Percentiles rank a stretch among this genome's conserved stretches.
Evolutionary conservation across 2,888 invertebrate species (phyloP).

Genomic region (Xestobium rufovillosum): DNA sequence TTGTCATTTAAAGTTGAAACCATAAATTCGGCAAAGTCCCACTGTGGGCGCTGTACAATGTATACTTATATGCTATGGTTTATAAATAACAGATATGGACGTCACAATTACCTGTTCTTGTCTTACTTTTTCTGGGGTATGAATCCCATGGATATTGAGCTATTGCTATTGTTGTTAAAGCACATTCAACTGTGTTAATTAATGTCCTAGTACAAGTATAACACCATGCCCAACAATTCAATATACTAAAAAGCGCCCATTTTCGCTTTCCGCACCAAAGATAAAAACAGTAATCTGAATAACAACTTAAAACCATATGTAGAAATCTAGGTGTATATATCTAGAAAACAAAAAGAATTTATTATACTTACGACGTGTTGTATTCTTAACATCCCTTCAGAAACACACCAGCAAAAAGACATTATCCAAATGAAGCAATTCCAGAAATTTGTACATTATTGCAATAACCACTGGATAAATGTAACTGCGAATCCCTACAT

Average conservation of each 20-base stretch:
- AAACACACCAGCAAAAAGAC: slow-evolving; percentile 57
- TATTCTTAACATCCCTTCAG: no score
- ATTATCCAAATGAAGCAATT: slow-evolving; percentile 61
- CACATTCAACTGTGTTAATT: slow-evolving; percentile 79
- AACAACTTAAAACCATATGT: slow-evolving; percentile 71
- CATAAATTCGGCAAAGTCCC: no score
- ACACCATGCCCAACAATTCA: slow-evolving; percentile 86
- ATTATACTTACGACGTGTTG: no score
- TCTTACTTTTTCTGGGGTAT: no score
- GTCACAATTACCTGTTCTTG: no score
- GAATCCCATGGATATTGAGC: slow-evolving; percentile 72
- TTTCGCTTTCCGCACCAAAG: slow-evolving; percentile 65
- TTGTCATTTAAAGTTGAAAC: no score
- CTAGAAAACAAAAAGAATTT: slow-evolving; percentile 48
- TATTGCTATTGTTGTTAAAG: slow-evolving; percentile 71
- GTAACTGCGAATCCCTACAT: slow-evolving; percentile 75
- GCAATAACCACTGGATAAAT: slow-evolving; percentile 77
- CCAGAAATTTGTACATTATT: slow-evolving; percentile 63
- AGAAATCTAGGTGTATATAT: slow-evolving; percentile 68
- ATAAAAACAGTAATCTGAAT: slow-evolving; percentile 69
- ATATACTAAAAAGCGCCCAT: slow-evolving; percentile 68
- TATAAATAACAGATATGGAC: no score
- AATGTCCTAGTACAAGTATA: slow-evolving; percentile 84
- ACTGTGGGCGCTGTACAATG: no score
- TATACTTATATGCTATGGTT: no score